phyloP scores from a whole-genome alignment of 1,140 invertebrate species.

The Phortica variegata region DNA sequence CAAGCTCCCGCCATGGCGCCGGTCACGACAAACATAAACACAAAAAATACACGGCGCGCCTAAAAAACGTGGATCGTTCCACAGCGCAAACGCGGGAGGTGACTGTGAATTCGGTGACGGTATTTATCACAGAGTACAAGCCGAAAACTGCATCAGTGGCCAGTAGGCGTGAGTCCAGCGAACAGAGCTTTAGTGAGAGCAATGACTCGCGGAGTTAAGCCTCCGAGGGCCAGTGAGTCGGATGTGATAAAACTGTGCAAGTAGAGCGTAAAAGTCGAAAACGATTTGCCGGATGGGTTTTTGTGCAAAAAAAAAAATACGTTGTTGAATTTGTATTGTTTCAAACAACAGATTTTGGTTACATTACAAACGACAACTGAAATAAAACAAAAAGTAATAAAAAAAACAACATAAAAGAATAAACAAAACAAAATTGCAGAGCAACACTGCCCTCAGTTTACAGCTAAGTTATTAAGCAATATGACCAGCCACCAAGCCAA shows the following conservation, averaged over 20 bases:
- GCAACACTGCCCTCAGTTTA: neutral
- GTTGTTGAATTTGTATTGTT: too few relatives aligned
- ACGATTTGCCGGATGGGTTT: neutral
- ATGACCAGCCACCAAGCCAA: too few relatives aligned
- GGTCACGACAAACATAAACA: conserved; percentile 62
- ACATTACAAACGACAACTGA: neutral
- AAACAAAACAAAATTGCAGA: neutral
- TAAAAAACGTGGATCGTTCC: conserved; percentile 71
- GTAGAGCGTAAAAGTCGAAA: neutral
- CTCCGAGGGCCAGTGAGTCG: too few relatives aligned
- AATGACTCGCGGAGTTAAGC: conserved; percentile 56
- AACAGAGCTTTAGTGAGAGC: conserved; percentile 57
- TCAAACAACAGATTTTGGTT: too few relatives aligned
- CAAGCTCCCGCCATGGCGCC: conserved; percentile 66
- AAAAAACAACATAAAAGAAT: too few relatives aligned
- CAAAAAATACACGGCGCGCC: conserved; percentile 69
- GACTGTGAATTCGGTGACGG: conserved; percentile 94
- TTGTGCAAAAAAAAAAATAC: too few relatives aligned
- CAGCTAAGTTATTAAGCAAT: neutral
- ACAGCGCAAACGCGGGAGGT: conserved; percentile 87
- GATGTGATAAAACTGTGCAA: neutral
- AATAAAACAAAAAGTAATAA: too few relatives aligned
- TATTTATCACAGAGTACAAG: conserved; percentile 95
- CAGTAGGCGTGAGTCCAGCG: conserved; percentile 54
- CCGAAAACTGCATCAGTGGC: conserved; percentile 70